Conservation (phyloP, 2,888 invertebrate genomes). For the Tetranychus piercei region DNA sequence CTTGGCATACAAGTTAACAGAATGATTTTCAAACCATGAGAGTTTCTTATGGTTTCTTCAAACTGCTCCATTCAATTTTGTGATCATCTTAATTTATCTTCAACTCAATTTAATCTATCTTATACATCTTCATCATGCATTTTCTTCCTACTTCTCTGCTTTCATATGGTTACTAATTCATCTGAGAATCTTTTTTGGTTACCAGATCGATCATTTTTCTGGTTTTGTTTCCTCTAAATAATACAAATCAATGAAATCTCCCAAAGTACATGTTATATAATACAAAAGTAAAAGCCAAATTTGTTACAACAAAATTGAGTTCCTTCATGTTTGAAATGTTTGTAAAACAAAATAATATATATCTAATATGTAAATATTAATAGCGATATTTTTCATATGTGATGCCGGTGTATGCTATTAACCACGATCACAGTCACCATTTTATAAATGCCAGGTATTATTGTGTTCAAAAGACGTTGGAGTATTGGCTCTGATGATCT, state of each 20-base stretch:
- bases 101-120: not conserved
- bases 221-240: too few species aligned
- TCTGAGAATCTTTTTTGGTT: too few species aligned
- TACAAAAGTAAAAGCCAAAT: too few species aligned
- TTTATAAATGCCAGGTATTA: constrained; percentile 55
- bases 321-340: not conserved
- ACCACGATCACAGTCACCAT: not conserved
- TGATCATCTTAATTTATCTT: not conserved
- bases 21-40: not conserved
- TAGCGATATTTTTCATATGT: not conserved
- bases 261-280: too few species aligned
- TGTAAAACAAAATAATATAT: not conserved
- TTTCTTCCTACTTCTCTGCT: not conserved
- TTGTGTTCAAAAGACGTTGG: constrained; percentile 65
- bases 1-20: not conserved
- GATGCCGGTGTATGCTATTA: not conserved
- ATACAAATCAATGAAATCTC: too few species aligned
- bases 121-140: not conserved
- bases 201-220: too few species aligned
- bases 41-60: not conserved
- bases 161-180: too few species aligned
- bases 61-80: not conserved
- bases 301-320: not conserved
- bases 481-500: constrained; percentile 72
- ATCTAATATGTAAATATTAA: not conserved